phyloP scores from a whole-genome alignment of 2,888 invertebrate species.

The Yponomeuta sedellus region DNA sequence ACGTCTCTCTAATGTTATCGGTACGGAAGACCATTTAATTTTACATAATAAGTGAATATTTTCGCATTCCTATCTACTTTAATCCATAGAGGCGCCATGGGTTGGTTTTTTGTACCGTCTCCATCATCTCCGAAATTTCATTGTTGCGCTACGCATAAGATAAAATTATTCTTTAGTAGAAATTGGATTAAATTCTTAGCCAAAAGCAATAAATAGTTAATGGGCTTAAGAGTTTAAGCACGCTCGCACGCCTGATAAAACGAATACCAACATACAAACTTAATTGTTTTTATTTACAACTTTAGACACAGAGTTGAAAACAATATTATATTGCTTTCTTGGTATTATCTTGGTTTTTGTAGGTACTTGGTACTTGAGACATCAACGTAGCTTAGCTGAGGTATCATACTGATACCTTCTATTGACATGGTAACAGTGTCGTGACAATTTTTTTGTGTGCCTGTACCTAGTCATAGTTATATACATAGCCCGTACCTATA shows the following conservation, averaged over 20 bases:
- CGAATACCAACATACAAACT: no score
- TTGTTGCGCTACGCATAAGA: no score
- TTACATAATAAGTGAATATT: not conserved
- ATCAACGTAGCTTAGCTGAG: not conserved
- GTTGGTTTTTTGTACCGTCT: no score
- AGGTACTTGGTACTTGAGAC: not conserved
- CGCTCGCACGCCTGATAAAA: no score
- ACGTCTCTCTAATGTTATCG: not conserved
- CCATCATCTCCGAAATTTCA: no score
- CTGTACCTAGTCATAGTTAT: not conserved
- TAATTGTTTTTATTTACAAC: no score
- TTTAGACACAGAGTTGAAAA: not conserved
- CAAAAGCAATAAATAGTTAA: no score
- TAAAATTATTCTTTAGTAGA: no score
- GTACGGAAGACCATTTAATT: not conserved
- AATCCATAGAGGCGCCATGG: no score
- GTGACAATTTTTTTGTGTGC: not conserved
- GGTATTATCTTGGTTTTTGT: not conserved
- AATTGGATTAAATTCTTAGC: no score
- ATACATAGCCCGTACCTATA: not conserved
- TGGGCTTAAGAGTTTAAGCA: no score
- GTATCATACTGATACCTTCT: not conserved
- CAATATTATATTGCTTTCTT: not conserved
- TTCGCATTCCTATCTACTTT: no score
- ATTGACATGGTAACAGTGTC: not conserved